Evolutionary conservation across 2,888 invertebrate species (phyloP), one percentile per base, ranked within the genome.

Genomic region (Andricus quercusramuli): DNA sequence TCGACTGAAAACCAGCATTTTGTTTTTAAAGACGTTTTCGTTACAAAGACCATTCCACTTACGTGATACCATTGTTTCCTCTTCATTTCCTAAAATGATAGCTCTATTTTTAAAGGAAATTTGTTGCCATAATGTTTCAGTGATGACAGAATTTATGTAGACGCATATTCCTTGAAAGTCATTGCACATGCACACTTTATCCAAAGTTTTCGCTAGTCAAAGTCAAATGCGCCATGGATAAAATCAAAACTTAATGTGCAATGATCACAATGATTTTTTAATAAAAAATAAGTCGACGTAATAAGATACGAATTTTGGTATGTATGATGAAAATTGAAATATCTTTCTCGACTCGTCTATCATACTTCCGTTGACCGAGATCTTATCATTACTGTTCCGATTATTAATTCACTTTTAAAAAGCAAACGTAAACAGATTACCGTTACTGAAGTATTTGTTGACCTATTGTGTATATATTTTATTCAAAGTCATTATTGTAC

Each of bases 141-240:
- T 29, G 15, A 70, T 47, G 47, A 70, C 47, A 29, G 47, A 47
- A 70, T 51, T 70, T 17, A 47, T 47, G 13, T 47, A 20, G 51
- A 70, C 20, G 13, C 29, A 62, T 62, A 15, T 51, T 70, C 47
- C 70, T 70, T 51, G 47, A 29, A 51, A 51, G 4, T 51, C 70
- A 70, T 70, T 70, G 70, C 32, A 51, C 51, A 70, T 70, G 70
- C 51, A 51, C 51, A 70, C 51, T 25, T 70, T 70, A 51, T 70
- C 70, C 70, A 51, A 70, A 70, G 70, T 22, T 25, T 70, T 70
- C 20, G 51, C 70, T 70, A 70, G 70, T 70, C 70, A 70, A 70
- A 70, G 70, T 70, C 51, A 47, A 47, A 70, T 70, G 70, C 47
- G 51, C 70, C 51, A 51, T 70, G 70, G 70, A 70, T 70, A 51